Base-by-base conservation (phyloP, 2,113 vertebrate genomes). In the Brachyhypopomus gauderio region DNA sequence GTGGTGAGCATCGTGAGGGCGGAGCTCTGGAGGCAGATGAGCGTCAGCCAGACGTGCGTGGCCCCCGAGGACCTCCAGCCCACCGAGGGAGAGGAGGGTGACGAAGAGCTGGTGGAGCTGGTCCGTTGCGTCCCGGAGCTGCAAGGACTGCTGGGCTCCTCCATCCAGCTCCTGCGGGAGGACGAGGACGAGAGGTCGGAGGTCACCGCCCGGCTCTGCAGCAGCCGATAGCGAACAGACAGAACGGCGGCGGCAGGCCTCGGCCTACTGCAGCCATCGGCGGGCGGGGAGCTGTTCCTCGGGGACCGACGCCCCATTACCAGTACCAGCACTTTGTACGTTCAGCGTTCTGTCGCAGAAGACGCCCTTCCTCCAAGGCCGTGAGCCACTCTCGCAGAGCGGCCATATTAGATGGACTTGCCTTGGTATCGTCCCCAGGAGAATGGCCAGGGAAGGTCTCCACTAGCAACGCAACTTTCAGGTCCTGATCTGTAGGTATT, bases 91-190 rank as follows among this genome's bases (percentile, higher is more conserved):
- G 93, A 92, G 77, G 72, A 93, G 11, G 90, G 90, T 41, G 93
- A 95, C 86, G 94, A 94, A 87, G 92, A 95, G 81, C 91, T 92
- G 75, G 94, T 97, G 86, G 96, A 99, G 89, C 90, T 99, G 91
- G 95, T 99, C 86, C 95, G 93, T 73, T 98, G 97, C 0, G 95
- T 98, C 77, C 94, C 96, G 0, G 97, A 99, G 89, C 92, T 99
- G 77, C 94, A 97, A 75, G 93, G 92, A 91, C 95, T 99, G 74
- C 90, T 99, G 86, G 98, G 98, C 55, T 98, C 97, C 0, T 90
- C 92, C 22, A 88, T 94, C 83, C 92, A 94, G 79, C 87, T 94
- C 66, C 88, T 94, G 16, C 85, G 86, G 17, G 91, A 92, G 0
- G 88, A 91, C 0, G 91, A 89, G 6, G 89, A 91, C 0, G 89